Evolutionary conservation across 2,797 vertebrate species (phyloP), one percentile per base, ranked within the genome.

Genomic region (Hafferia zeledoni): DNA sequence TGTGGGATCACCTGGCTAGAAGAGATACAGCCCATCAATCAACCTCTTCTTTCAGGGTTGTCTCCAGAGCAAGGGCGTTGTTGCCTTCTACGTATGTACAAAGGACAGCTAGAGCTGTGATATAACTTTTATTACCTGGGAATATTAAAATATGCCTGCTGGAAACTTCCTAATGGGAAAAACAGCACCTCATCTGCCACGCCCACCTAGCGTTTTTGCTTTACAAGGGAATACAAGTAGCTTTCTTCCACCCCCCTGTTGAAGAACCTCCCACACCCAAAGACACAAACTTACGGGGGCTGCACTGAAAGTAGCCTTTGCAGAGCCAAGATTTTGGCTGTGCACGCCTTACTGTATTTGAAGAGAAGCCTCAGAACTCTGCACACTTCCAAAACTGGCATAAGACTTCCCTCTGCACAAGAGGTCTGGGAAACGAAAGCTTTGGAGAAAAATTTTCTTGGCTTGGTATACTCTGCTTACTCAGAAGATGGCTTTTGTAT

Each of bases 251-350:
- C 78, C 61, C n/a, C 50, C 84, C 75, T 65, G 53, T 2, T 80
- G 79, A 94, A 94, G 53, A 94, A 96, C 93, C 75, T 72, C 71
- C 92, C 56, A 61, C 37, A 61, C 53, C 14, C 87, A 44, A 37
- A 4, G 4, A 86, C 33, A 61, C 14, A 77, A 70, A 47, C 46
- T 56, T 93, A 39, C 0, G 0, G 74, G 87, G n/a, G 11, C 30
- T 65, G 24, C 49, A 27, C 35, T 57, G 43, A 49, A 80, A 90
- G 64, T 3, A 41, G 2, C 41, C 59, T 92, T 74, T 9, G 2
- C 43, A 71, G 30, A 86, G 33, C 46, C 39, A 67, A 53, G 55
- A 27, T 60, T 83, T 65, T 0, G 1, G 31, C 33, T 65, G n/a
- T 18, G 39, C 0, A 3, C 25, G 35, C 52, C 25, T 55, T 55